A percentile compares a stretch with the other conserved stretches of the same genome.
These are phyloP conservation scores for Arbacia lixula DNA, from an alignment of 53 echinoderm and acorn worm genomes.

Conservation along the genomic window DNA sequence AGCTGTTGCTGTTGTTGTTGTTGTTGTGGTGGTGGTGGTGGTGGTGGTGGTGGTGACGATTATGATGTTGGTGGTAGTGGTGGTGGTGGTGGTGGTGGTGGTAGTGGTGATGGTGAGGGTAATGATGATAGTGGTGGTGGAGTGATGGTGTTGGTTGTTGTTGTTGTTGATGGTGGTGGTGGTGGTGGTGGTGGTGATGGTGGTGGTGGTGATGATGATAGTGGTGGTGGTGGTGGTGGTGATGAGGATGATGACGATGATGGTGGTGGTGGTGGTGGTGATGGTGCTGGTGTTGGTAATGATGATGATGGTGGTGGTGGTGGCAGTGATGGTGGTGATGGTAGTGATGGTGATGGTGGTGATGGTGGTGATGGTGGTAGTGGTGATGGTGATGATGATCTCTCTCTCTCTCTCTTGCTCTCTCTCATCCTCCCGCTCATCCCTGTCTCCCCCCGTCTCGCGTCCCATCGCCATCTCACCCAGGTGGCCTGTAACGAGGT, in stretches of 20 bases:
- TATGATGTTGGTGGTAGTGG: background rate
- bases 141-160: background rate
- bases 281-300: no score
- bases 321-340: background rate
- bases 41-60: background rate
- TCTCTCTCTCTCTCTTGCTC: no score
- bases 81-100: background rate
- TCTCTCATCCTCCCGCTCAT: no score
- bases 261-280: no score
- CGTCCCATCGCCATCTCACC: background rate
- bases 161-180: no score
- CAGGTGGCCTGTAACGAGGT: constrained; percentile 55
- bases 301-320: no score
- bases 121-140: background rate
- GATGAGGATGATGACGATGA: no score
- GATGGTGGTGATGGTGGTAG: background rate
- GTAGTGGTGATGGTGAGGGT: no score
- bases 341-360: background rate
- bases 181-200: background rate
- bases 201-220: background rate
- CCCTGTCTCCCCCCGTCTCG: no score
- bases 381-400: no score
- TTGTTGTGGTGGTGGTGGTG: background rate
- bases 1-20: background rate
- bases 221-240: background rate